A percentile compares a stretch with the other conserved stretches of the same genome.
Evolutionary conservation across 2,797 vertebrate genomes (phyloP).

Genomic region (Harpagifer antarcticus): DNA sequence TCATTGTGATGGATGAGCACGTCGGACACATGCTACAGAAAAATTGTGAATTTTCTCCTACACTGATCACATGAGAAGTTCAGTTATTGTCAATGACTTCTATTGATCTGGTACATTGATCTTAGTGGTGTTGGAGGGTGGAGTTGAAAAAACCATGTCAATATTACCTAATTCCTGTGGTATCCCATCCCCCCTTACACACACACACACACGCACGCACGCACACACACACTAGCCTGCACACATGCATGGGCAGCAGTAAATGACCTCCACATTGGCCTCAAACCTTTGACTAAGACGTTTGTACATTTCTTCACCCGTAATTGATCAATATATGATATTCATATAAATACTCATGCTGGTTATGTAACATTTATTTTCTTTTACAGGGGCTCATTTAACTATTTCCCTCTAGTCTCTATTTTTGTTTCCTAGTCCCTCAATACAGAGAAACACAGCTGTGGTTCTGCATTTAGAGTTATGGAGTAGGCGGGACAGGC

Average conservation of each 20-base stretch:
- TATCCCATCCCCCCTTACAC: conserved; percentile 54
- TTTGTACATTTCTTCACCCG: conserved; percentile 47
- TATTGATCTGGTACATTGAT: conserved; percentile 81
- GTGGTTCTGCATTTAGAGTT: conserved; percentile 77
- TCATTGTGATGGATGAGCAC: conserved; percentile 40
- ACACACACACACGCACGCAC: conserved; percentile 16
- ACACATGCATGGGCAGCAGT: conserved; percentile 51
- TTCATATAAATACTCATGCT: not conserved
- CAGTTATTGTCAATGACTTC: conserved; percentile 80
- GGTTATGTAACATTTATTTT: not conserved
- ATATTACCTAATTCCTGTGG: conserved; percentile 77
- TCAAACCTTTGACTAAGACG: conserved; percentile 51
- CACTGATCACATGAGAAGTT: conserved; percentile 77
- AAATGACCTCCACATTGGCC: conserved; percentile 73
- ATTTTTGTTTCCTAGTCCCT: conserved; percentile 27
- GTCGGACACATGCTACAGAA: conserved; percentile 35
- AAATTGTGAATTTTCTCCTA: conserved; percentile 74
- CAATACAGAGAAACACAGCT: conserved; percentile 66
- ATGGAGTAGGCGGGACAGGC: conserved; percentile 60
- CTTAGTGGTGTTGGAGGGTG: conserved; percentile 66
- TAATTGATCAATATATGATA: conserved; percentile 33
- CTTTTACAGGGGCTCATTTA: not conserved
- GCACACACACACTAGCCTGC: conserved; percentile 30
- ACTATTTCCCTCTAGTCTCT: not conserved
- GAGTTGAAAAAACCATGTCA: conserved; percentile 73